Conservation (phyloP, 2,113 vertebrate genomes). For the Phoenicopterus ruber region DNA sequence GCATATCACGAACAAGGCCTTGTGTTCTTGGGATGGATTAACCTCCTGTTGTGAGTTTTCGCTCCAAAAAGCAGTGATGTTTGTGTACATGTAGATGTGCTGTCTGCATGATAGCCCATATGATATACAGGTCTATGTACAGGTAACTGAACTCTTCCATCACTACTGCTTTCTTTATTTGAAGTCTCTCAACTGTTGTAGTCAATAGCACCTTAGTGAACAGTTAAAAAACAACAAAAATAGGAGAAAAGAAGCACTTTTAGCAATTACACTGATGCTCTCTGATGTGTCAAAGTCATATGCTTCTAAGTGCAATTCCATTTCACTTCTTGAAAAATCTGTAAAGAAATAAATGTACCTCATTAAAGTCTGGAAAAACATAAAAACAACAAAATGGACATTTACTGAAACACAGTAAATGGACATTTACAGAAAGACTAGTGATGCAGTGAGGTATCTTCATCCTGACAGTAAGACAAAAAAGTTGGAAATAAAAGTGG, state of each 20-base stretch:
- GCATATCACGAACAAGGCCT: not conserved
- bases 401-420: not conserved
- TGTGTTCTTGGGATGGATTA: not conserved
- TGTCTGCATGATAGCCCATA: not conserved
- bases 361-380: not conserved
- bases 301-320: not conserved
- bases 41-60: not conserved
- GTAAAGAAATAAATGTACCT: not conserved
- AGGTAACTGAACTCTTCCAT: not conserved
- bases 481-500: not conserved
- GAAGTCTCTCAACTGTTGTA: not conserved
- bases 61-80: not conserved
- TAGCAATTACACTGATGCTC: not conserved
- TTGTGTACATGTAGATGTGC: not conserved
- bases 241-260: not conserved
- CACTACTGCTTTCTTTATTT: not conserved
- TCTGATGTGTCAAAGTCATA: not conserved
- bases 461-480: not conserved
- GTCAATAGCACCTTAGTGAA: not conserved
- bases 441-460: not conserved
- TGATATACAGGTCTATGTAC: not conserved
- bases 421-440: conserved; percentile 5
- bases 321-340: not conserved
- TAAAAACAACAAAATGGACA: not conserved
- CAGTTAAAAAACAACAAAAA: not conserved